Conservation (phyloP, 2,797 vertebrate genomes). For the Cossypha niveicapilla region DNA sequence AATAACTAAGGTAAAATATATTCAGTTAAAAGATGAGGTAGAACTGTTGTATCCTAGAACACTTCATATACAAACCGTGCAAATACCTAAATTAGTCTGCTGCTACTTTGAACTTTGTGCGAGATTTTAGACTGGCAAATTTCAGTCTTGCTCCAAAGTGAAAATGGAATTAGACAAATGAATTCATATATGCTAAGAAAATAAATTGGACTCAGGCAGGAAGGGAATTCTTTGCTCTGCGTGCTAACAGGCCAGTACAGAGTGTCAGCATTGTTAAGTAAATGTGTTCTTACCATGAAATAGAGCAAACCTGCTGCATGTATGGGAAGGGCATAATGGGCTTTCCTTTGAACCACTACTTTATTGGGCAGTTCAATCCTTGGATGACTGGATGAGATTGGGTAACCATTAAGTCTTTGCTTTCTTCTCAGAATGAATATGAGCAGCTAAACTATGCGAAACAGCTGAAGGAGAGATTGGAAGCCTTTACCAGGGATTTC, state of each 20-base stretch:
- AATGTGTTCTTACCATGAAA: not conserved
- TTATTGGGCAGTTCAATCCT: not conserved
- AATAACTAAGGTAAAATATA: not conserved
- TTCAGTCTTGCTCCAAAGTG: not conserved
- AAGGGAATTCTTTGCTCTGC: not conserved
- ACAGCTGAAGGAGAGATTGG: slow-evolving; percentile 94
- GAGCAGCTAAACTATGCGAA: slow-evolving; percentile 97
- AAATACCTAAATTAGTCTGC: not conserved
- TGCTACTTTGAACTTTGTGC: not conserved
- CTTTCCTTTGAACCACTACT: not conserved
- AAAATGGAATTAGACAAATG: not conserved
- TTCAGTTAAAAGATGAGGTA: not conserved
- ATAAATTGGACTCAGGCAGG: not conserved
- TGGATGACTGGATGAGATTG: not conserved
- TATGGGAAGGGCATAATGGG: not conserved
- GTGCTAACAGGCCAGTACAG: not conserved
- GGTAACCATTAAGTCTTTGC: not conserved
- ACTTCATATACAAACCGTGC: not conserved
- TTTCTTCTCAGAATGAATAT: slow-evolving; percentile 84
- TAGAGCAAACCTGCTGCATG: not conserved
- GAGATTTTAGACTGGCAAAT: not conserved
- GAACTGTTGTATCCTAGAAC: not conserved
- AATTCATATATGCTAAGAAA: not conserved
- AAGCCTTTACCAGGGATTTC: slow-evolving; percentile 97
- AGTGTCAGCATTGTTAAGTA: not conserved